phyloP scores from a whole-genome alignment of 2,797 vertebrate species.

The Spinus pinus region DNA sequence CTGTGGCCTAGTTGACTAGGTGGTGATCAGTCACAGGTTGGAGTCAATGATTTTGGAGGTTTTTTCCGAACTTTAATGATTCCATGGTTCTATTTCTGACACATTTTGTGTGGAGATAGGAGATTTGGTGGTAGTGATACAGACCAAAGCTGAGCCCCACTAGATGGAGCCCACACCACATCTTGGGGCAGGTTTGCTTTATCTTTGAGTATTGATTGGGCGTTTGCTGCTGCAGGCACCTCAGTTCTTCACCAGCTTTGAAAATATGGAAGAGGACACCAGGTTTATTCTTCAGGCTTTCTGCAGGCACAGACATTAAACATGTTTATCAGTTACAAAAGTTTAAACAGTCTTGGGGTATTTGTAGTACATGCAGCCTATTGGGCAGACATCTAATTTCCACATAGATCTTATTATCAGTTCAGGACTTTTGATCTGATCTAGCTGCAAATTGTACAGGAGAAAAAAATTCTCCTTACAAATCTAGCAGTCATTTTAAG shows the following conservation, averaged over 20 bases:
- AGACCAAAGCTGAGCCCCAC: background rate
- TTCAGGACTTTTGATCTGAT: background rate
- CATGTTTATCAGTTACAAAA: background rate
- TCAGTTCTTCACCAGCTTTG: background rate
- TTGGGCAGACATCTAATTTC: background rate
- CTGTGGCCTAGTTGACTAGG: background rate
- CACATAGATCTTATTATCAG: background rate
- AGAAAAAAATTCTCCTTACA: background rate
- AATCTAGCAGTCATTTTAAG: background rate
- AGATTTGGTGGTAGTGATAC: fast-evolving
- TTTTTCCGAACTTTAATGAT: background rate
- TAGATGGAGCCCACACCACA: conserved; percentile 39
- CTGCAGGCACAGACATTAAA: background rate
- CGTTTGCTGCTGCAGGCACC: background rate
- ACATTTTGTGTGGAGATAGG: background rate
- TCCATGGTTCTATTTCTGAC: background rate
- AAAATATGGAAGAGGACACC: background rate
- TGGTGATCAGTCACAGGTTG: background rate
- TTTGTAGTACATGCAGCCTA: background rate
- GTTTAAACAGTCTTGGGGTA: background rate
- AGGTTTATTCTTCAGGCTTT: background rate
- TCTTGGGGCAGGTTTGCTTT: background rate
- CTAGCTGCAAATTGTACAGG: background rate
- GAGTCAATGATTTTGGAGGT: fast-evolving
- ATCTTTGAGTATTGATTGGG: background rate